Percentiles rank a stretch among this genome's conserved stretches.
These are phyloP conservation scores for Lycaon pictus DNA, from an alignment of 2,113 vertebrate species.

Conservation along the genomic window DNA sequence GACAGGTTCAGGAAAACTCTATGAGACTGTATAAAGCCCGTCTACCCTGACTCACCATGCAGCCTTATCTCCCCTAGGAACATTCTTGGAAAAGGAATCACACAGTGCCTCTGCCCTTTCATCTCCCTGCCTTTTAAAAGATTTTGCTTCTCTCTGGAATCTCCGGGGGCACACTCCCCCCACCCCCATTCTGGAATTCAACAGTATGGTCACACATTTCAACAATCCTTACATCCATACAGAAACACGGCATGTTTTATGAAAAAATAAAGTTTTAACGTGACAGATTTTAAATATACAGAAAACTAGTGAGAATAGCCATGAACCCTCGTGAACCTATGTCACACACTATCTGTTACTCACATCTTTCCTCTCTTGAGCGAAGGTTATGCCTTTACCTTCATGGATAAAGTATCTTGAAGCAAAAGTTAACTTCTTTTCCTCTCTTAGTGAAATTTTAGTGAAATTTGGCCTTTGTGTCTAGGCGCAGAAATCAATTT, in stretches of 20 bases:
- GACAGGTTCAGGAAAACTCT: neutral
- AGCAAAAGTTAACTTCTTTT: neutral
- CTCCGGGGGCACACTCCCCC: neutral
- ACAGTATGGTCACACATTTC: neutral
- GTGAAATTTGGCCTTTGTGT: conserved; percentile 6
- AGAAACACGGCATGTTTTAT: neutral
- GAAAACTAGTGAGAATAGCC: neutral
- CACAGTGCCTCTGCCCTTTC: fast-evolving
- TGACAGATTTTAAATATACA: neutral
- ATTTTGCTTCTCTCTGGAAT: neutral
- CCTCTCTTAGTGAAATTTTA: neutral
- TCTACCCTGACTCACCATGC: fast-evolving
- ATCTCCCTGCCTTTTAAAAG: neutral
- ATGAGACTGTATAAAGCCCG: fast-evolving
- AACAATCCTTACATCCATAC: neutral
- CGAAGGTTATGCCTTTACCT: neutral
- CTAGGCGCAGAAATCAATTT: conserved; percentile 16
- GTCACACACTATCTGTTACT: neutral
- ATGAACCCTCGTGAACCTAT: neutral
- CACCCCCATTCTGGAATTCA: neutral
- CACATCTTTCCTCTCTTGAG: neutral
- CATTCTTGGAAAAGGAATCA: neutral
- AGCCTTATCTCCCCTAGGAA: neutral
- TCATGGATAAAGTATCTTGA: neutral
- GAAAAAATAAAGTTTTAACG: neutral